Evolutionary conservation across 2,888 invertebrate species (phyloP), one percentile per base, ranked within the genome.

Genomic region (Tillus elongatus): DNA sequence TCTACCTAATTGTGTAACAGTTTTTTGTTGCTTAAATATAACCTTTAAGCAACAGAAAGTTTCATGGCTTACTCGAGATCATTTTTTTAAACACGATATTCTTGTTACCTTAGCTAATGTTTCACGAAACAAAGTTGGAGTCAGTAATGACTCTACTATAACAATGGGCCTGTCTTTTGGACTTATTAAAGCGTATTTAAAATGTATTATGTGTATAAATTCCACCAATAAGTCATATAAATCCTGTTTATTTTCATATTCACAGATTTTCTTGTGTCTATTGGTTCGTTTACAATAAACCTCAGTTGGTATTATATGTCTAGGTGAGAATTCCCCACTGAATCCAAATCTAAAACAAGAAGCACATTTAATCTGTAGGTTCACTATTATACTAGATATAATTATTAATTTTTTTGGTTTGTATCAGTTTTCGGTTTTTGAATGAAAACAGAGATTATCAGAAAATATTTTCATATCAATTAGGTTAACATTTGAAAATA

Each of bases 91-190:
- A n/a, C n/a, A n/a, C n/a, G n/a, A n/a, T n/a, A n/a, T n/a, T n/a
- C n/a, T n/a, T n/a, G n/a, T n/a, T 19, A 90, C 92, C 62, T 84
- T 85, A 0, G 93, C 93, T 6, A 97, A 68, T 0, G 85, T 85
- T 56, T 95, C 86, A 41, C 93, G 71, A 58, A 92, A 83, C 36
- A 78, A 64, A 1, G 88, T 85, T 2, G 79, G 84, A 16, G 84
- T 81, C 12, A 96, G 72, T 8, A 93, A 69, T 3, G 90, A 92
- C 66, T 97, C 97, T 12, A 96, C 82, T 15, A 97, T 73, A 3
- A 97, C 83, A 19, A 97, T 80, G 60, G 88, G 82, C 13, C 92
- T 74, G 54, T 92, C 95, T 64, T 95, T 93, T 0, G 96, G 93
- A 58, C 88, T 95, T 30, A 92, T 82, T 32, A 93, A 70, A 15